Conservation (phyloP, 2,113 vertebrate species). For the Talpa occidentalis region DNA sequence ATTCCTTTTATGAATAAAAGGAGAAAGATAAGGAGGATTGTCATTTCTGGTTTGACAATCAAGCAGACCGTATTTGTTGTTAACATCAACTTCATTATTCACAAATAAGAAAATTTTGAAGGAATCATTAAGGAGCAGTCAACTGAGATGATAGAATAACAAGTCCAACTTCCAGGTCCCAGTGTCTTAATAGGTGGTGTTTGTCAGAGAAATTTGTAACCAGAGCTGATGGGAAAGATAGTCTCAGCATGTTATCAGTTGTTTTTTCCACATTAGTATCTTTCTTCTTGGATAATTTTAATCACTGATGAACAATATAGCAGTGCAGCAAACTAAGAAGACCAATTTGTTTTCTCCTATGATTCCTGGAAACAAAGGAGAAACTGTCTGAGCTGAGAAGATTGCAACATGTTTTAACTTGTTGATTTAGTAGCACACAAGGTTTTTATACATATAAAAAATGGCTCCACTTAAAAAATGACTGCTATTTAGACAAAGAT, state of each 20-base stretch:
- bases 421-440: slow-evolving; percentile 2
- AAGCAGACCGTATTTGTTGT: neutral
- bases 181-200: neutral
- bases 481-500: slow-evolving; percentile 49
- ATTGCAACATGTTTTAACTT: slow-evolving; percentile 43
- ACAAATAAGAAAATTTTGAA: slow-evolving; percentile 28
- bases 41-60: neutral
- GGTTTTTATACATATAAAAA: slow-evolving; percentile 7
- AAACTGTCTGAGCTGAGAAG: slow-evolving; percentile 15
- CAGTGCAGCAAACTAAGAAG: neutral
- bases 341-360: neutral
- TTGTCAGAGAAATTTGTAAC: slow-evolving; percentile 10
- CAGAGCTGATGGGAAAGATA: neutral
- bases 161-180: neutral
- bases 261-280: neutral
- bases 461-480: slow-evolving; percentile 6
- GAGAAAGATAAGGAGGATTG: neutral
- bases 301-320: neutral
- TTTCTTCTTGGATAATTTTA: slow-evolving; percentile 17
- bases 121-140: neutral
- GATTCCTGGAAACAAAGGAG: slow-evolving; percentile 34
- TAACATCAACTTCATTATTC: neutral
- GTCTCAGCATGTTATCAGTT: neutral
- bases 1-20: slow-evolving; percentile 7
- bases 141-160: neutral